These are phyloP conservation scores for Agriotes lineatus DNA, from an alignment of 2,888 invertebrate genomes.

Conservation along the genomic window DNA sequence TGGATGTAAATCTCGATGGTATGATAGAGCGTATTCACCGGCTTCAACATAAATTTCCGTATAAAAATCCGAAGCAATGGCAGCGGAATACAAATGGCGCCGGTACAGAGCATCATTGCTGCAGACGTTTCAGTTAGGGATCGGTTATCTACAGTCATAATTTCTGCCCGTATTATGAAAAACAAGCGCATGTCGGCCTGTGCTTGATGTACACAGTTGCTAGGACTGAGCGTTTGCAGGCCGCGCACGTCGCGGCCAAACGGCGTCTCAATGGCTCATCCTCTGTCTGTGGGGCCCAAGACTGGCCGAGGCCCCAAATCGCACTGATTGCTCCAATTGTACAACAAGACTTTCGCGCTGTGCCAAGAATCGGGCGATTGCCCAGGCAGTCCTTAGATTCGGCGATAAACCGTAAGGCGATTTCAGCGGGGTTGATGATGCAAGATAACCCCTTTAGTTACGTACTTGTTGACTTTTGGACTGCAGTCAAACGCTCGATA, in stretches of 20 bases:
- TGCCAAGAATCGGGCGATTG: slow-evolving; percentile 59
- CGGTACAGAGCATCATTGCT: not conserved
- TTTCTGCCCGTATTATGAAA: slow-evolving; percentile 22
- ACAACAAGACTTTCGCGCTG: slow-evolving; percentile 49
- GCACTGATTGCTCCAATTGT: slow-evolving; percentile 49
- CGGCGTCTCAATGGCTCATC: slow-evolving; percentile 69
- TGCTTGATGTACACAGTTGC: slow-evolving; percentile 36
- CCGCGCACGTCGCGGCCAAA: slow-evolving; percentile 66
- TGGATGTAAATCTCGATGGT: too few species aligned
- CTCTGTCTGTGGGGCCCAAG: slow-evolving; percentile 78
- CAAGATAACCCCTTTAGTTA: slow-evolving; percentile 46
- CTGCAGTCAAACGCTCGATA: slow-evolving; percentile 30
- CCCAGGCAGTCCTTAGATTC: slow-evolving; percentile 45
- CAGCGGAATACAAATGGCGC: not conserved
- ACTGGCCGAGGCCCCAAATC: slow-evolving; percentile 40
- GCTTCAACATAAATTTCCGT: too few species aligned
- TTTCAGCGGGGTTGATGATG: slow-evolving; percentile 38
- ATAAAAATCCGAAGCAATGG: too few species aligned
- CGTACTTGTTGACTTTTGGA: slow-evolving; percentile 52
- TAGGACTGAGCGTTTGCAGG: slow-evolving; percentile 50
- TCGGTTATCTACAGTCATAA: slow-evolving; percentile 15
- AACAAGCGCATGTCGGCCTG: slow-evolving; percentile 28
- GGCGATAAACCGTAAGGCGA: slow-evolving; percentile 49
- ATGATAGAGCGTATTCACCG: too few species aligned
- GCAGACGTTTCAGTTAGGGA: slow-evolving; percentile 7